Evolutionary conservation across 2,888 invertebrate genomes (phyloP).

Genomic region (Ashinkailepas kermadecensis): DNA sequence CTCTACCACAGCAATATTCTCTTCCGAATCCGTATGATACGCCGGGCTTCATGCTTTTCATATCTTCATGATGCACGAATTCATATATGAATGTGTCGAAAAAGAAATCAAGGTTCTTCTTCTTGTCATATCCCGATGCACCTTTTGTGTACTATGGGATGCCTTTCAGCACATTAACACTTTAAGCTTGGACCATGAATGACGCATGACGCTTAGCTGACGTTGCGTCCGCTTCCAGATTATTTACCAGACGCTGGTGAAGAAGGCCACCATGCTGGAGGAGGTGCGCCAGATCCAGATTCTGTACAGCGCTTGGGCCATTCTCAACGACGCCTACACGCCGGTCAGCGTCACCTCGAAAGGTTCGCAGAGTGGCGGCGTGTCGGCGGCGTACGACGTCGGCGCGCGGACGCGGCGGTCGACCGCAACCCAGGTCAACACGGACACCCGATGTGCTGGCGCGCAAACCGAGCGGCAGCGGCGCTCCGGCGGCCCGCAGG

Average conservation of each 20-base stretch:
- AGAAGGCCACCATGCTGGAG: neutral
- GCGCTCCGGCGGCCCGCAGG: neutral
- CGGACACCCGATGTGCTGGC: neutral
- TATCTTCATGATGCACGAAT: too few species aligned
- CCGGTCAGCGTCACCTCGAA: neutral
- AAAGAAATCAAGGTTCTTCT: too few species aligned
- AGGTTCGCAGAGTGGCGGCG: neutral
- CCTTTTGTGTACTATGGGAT: too few species aligned
- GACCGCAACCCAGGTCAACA: neutral
- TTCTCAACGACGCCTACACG: neutral
- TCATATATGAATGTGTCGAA: too few species aligned
- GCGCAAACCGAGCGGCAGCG: neutral
- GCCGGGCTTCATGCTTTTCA: too few species aligned
- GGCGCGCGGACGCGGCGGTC: neutral
- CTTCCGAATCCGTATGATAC: too few species aligned
- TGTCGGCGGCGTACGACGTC: neutral
- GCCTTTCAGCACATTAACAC: too few species aligned
- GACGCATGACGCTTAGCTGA: too few species aligned
- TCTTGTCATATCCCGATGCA: too few species aligned
- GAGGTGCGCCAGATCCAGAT: neutral
- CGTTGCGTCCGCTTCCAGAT: neutral
- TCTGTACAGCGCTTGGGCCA: slow-evolving; percentile 8
- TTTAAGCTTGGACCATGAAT: too few species aligned
- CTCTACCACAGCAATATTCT: too few species aligned
- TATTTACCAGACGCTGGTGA: neutral